Percentiles rank a stretch among this genome's conserved stretches.
Evolutionary conservation across 2,113 vertebrate genomes (phyloP).

Genomic region (Python bivittatus): DNA sequence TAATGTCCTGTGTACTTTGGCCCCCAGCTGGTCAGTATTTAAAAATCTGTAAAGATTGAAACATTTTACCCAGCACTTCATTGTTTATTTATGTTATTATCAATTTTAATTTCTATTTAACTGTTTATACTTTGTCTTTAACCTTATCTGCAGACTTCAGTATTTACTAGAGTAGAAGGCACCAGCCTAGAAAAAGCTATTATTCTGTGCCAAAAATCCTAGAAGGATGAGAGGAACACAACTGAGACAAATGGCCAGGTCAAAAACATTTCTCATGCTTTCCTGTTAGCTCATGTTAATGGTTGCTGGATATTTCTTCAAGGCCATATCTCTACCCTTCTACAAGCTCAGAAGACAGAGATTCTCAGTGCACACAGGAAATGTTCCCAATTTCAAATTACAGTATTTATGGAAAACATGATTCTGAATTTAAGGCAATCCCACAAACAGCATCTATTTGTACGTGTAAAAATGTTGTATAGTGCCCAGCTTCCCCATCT

Average conservation of each 20-base stretch:
- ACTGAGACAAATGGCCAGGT: neutral
- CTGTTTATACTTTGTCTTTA: neutral
- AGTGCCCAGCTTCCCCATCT: neutral
- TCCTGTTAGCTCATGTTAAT: neutral
- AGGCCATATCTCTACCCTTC: neutral
- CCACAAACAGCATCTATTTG: neutral
- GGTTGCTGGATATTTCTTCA: neutral
- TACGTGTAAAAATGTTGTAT: neutral
- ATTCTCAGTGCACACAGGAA: neutral
- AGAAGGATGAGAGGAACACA: neutral
- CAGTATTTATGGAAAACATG: neutral
- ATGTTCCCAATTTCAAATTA: neutral
- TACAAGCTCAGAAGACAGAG: neutral
- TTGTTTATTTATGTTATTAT: neutral
- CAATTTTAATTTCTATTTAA: neutral
- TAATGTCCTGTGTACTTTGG: neutral
- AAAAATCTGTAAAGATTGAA: neutral
- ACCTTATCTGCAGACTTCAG: neutral
- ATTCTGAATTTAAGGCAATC: neutral
- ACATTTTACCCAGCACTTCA: neutral
- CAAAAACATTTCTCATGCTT: neutral
- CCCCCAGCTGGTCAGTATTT: neutral
- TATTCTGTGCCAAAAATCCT: neutral
- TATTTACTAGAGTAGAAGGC: neutral
- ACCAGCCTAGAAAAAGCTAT: neutral